A percentile compares a stretch with the other conserved stretches of the same genome.
phyloP scores from a whole-genome alignment of 2,888 invertebrate species.

The Cephus spinipes region DNA sequence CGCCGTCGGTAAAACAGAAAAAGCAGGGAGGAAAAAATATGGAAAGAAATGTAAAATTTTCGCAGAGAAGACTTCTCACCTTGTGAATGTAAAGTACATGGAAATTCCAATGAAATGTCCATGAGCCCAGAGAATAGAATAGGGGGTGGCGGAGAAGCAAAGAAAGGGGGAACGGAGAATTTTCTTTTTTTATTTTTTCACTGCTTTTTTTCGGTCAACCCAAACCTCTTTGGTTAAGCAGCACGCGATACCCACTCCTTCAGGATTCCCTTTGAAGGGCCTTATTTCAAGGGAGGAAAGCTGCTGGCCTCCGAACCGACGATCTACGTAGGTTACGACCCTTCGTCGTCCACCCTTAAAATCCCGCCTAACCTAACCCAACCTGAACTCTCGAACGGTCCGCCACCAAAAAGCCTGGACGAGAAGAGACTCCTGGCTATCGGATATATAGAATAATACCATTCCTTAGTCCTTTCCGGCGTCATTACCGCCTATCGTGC shows the following conservation, averaged over 20 bases:
- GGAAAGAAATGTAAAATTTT: not conserved
- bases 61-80: not conserved
- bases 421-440: not conserved
- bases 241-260: not conserved
- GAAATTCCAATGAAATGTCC: not conserved
- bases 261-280: not conserved
- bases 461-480: not conserved
- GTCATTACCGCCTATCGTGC: slow-evolving; percentile 17
- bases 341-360: not conserved
- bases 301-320: not conserved
- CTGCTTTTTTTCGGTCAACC: not conserved
- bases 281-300: not conserved
- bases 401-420: not conserved
- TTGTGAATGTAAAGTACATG: not conserved
- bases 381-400: not conserved
- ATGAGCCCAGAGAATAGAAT: not conserved
- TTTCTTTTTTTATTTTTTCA: no score
- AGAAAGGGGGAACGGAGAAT: not conserved
- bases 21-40: not conserved
- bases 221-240: not conserved
- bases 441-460: not conserved
- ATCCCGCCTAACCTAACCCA: not conserved
- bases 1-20: not conserved
- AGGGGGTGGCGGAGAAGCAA: not conserved
- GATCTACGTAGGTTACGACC: not conserved